A percentile compares a stretch with the other conserved stretches of the same genome.
Conservation (phyloP, 1,140 invertebrate species). For the Oryzaephilus surinamensis region DNA sequence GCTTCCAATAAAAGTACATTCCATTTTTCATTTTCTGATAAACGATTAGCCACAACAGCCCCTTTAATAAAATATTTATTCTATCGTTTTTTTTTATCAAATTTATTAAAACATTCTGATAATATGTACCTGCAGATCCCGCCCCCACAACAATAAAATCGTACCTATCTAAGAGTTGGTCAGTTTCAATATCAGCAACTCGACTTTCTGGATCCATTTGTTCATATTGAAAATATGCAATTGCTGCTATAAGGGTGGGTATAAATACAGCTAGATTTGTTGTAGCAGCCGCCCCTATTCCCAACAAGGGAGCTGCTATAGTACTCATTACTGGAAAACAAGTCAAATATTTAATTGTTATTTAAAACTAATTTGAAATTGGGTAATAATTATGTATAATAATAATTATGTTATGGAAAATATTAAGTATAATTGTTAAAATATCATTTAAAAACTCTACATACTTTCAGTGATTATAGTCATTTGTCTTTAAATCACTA, state of each 20-base stretch:
- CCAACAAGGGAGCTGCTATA: slow-evolving; percentile 20
- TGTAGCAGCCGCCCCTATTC: slow-evolving; percentile 36
- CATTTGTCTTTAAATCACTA: no score
- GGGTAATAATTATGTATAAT: no score
- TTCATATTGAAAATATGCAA: slow-evolving; percentile 73
- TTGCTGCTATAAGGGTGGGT: slow-evolving; percentile 63
- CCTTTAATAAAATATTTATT: slow-evolving; percentile 32
- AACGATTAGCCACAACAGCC: slow-evolving; percentile 79
- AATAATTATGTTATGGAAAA: no score
- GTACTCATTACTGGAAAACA: slow-evolving; percentile 28
- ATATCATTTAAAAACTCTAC: no score
- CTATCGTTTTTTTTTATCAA: neutral
- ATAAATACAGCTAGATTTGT: slow-evolving; percentile 63
- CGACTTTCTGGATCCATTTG: slow-evolving; percentile 64
- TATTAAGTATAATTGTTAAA: no score
- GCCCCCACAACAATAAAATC: slow-evolving; percentile 88
- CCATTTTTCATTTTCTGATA: slow-evolving; percentile 70
- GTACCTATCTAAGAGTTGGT: slow-evolving; percentile 55
- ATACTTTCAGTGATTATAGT: no score
- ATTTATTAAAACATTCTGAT: neutral
- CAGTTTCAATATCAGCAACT: slow-evolving; percentile 53
- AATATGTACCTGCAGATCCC: slow-evolving; percentile 71
- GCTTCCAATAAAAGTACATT: slow-evolving; percentile 80
- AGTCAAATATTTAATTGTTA: no score
- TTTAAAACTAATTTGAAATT: no score